These are phyloP conservation scores for Tuta absoluta DNA, from an alignment of 2,888 invertebrate genomes.

Conservation along the genomic window DNA sequence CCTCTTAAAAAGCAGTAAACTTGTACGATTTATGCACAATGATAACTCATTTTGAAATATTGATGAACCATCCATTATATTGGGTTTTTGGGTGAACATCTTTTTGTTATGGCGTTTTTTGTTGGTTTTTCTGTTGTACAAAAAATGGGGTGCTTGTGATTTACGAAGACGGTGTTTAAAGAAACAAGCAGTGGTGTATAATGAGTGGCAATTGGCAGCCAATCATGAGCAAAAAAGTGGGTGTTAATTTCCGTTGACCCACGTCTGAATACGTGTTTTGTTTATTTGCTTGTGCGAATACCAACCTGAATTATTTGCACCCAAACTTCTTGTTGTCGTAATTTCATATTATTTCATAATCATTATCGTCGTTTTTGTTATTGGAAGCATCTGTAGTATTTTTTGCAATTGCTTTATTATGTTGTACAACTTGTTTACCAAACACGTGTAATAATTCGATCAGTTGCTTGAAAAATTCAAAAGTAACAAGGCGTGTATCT, in stretches of 20 bases:
- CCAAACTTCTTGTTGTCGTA: background rate
- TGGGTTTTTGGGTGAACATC: constrained; percentile 25
- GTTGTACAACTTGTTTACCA: background rate
- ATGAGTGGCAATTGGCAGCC: constrained; percentile 16
- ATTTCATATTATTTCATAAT: constrained; percentile 17
- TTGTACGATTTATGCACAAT: constrained; percentile 67
- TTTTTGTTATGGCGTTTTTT: constrained; percentile 21
- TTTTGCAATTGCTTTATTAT: constrained; percentile 5
- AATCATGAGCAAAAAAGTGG: constrained; percentile 11
- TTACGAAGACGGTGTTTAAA: constrained; percentile 7
- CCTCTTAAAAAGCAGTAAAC: constrained; percentile 71
- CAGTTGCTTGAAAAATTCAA: background rate
- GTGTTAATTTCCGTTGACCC: constrained; percentile 19
- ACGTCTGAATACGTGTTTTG: constrained; percentile 11
- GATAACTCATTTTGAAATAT: constrained; percentile 54
- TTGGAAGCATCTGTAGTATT: constrained; percentile 6
- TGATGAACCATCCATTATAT: constrained; percentile 38
- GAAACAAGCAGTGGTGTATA: constrained; percentile 11
- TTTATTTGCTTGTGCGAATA: constrained; percentile 7
- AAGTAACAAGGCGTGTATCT: no score
- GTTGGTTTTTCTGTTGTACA: constrained; percentile 7
- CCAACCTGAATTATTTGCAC: constrained; percentile 1
- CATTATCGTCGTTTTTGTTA: background rate
- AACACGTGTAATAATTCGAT: background rate
- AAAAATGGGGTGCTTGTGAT: constrained; percentile 16